Base-by-base conservation (phyloP, 2,797 vertebrate genomes). In the Atherinosoma microstoma region DNA sequence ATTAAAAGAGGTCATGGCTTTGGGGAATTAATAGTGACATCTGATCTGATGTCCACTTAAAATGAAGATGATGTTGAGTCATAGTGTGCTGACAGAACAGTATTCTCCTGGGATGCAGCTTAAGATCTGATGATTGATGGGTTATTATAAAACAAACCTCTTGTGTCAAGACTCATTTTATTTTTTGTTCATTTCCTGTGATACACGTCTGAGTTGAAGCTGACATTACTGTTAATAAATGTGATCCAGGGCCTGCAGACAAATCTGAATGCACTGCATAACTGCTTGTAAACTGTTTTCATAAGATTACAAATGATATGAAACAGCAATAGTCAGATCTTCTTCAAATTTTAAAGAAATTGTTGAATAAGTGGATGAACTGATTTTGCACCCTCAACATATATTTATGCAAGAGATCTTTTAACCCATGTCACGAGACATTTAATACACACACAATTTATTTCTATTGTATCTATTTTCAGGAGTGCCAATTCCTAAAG, bases 31-130 rank as follows among this genome's bases (percentile, higher is more conserved):
- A 88, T 83, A 80, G 87, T 91, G 93, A 94, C 94, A 94, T 93
- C 93, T 94, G 93, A 95, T 92, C 89, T 91, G 82, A 94, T 92
- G 91, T 93, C 93, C 92, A 93, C 94, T 95, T 95, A 94, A 88
- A 90, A 92, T 93, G 84, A 92, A 90, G 90, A 92, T 71, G 56
- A 84, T 87, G 85, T 82, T 79, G 88, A 92, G 88, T 81, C 84
- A 82, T 56, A 42, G 64, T 65, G 72, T 60, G 66, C 36, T 73
- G 83, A 91, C 85, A 86, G 75, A 75, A 64, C 53, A 47, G 11
- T n/a, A 56, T 76, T 88, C 89, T 80, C 67, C 18, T 0, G 82
- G 85, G 89, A 72, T 1, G 38, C 5, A 30, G 83, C 64, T 86
- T 78, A 73, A 13, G 70, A 77, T 64, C 79, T 54, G 85, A 80